These are phyloP conservation scores for Synchiropus splendidus DNA, from an alignment of 2,113 vertebrate species.

Conservation along the genomic window DNA sequence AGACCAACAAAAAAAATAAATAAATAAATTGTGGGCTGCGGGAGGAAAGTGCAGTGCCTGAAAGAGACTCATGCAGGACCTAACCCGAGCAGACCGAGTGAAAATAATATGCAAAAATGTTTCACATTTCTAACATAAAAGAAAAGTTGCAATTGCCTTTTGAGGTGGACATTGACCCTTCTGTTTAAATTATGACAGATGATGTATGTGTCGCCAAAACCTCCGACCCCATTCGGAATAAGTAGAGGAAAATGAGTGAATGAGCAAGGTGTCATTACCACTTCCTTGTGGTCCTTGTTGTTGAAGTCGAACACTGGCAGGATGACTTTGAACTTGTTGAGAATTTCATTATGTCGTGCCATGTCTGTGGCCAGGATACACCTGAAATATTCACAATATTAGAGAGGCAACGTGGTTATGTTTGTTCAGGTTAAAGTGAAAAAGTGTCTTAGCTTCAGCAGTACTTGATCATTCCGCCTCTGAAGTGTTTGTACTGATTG, in stretches of 20 bases:
- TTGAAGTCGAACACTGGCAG: constrained; percentile 59
- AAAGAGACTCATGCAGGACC: too few relatives aligned
- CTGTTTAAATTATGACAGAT: too few relatives aligned
- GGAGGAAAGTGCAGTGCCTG: too few relatives aligned
- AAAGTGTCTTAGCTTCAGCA: background rate
- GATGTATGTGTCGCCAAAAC: too few relatives aligned
- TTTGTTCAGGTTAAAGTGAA: background rate
- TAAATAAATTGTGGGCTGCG: background rate
- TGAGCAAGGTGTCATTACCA: constrained; percentile 42
- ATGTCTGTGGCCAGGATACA: constrained; percentile 68
- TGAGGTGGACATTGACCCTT: too few relatives aligned
- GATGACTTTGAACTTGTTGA: constrained; percentile 59
- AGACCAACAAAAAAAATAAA: background rate
- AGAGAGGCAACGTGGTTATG: background rate
- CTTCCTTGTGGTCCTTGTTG: constrained; percentile 65
- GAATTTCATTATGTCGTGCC: constrained; percentile 67
- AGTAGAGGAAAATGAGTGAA: background rate
- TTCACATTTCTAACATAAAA: too few relatives aligned
- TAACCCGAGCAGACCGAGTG: too few relatives aligned
- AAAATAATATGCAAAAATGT: too few relatives aligned
- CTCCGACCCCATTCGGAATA: too few relatives aligned
- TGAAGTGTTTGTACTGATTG: constrained; percentile 39
- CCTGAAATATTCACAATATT: constrained; percentile 4
- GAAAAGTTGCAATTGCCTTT: too few relatives aligned
- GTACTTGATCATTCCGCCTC: constrained; percentile 49